Percentiles rank a stretch among this genome's conserved stretches.
phyloP scores from a whole-genome alignment of 1,140 invertebrate species.

The Drosophila orena region DNA sequence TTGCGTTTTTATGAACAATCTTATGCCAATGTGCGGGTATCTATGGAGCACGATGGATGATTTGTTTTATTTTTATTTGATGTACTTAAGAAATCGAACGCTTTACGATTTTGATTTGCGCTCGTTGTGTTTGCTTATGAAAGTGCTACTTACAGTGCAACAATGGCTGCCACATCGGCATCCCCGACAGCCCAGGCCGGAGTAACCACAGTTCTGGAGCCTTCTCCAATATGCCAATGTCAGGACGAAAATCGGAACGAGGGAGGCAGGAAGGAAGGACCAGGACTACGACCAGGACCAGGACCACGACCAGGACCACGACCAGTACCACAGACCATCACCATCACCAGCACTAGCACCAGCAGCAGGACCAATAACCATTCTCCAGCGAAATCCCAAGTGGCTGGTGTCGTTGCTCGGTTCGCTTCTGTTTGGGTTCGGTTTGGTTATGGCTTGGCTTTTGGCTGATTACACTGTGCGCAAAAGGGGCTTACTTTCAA shows the following conservation, averaged over 20 bases:
- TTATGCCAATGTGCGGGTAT: constrained; percentile 1
- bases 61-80: constrained; percentile 56
- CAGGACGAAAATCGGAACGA: not conserved
- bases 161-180: constrained; percentile 26
- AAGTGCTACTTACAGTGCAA: constrained; percentile 51
- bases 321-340: not conserved
- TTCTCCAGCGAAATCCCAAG: constrained; percentile 52
- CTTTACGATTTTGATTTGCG: constrained; percentile 53
- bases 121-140: constrained; percentile 56
- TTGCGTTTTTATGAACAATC: too few species aligned
- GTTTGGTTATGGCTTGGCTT: constrained; percentile 31
- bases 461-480: constrained; percentile 19
- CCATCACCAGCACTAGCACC: too few species aligned
- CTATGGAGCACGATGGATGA: constrained; percentile 16
- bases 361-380: constrained; percentile 21
- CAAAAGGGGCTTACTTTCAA: not conserved
- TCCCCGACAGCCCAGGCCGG: constrained; percentile 5
- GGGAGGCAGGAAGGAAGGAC: too few species aligned
- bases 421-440: constrained; percentile 42
- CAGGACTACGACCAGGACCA: too few species aligned
- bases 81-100: constrained; percentile 49
- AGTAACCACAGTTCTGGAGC: constrained; percentile 5
- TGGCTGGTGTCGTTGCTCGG: constrained; percentile 59
- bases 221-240: constrained; percentile 5
- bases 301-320: not conserved